Percentiles rank a stretch among this genome's conserved stretches.
These are phyloP conservation scores for Marcusenius ussheri DNA, from an alignment of 2,113 vertebrate species.

Conservation along the genomic window DNA sequence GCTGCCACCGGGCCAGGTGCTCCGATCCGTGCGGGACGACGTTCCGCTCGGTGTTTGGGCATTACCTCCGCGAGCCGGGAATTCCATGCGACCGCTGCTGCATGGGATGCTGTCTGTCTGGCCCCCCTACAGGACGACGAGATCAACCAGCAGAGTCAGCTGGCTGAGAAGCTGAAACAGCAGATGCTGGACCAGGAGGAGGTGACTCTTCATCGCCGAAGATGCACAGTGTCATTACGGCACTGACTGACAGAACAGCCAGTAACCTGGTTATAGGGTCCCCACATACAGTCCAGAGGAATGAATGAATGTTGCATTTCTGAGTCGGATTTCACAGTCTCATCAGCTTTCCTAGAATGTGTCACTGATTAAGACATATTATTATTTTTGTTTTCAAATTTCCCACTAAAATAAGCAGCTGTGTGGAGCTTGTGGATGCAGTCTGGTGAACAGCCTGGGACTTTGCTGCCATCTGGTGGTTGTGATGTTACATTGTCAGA, in stretches of 20 bases:
- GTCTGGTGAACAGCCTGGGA: neutral
- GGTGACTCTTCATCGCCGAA: conserved; percentile 57
- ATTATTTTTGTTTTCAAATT: neutral
- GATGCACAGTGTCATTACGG: neutral
- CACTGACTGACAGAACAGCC: neutral
- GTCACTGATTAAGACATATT: neutral
- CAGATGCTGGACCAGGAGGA: conserved; percentile 95
- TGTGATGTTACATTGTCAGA: neutral
- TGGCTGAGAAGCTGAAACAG: conserved; percentile 79
- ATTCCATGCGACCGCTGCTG: neutral
- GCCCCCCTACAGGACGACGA: conserved; percentile 79
- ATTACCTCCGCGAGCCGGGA: neutral
- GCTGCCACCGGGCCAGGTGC: neutral
- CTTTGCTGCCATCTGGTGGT: neutral
- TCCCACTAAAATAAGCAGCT: neutral
- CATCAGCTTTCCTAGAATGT: neutral
- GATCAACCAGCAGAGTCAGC: conserved; percentile 93
- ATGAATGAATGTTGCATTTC: neutral
- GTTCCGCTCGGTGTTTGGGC: neutral
- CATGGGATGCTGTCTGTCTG: neutral
- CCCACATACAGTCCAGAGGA: neutral
- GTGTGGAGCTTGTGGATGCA: neutral
- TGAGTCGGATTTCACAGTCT: neutral
- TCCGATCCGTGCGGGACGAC: neutral
- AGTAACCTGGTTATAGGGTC: neutral